phyloP scores from a whole-genome alignment of 2,888 invertebrate genomes.

The Lithodes maja region DNA sequence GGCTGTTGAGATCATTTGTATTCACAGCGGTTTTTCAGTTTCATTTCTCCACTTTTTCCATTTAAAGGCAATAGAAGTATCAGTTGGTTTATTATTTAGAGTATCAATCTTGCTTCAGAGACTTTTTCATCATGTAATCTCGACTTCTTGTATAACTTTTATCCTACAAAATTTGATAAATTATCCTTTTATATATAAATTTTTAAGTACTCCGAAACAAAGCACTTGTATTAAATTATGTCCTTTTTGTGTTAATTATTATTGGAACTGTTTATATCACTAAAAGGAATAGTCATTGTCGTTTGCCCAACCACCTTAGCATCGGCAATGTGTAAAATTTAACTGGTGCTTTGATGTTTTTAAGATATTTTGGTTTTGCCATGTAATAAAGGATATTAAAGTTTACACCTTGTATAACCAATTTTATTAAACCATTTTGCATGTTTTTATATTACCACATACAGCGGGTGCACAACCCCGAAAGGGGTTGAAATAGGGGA shows the following conservation, averaged over 20 bases:
- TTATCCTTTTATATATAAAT: constrained; percentile 40
- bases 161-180: constrained; percentile 21
- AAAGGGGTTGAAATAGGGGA: too few species aligned
- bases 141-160: constrained; percentile 40
- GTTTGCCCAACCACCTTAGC: constrained; percentile 51
- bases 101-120: constrained; percentile 9
- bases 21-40: background rate
- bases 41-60: background rate
- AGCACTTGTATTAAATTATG: constrained; percentile 35
- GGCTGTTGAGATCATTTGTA: background rate
- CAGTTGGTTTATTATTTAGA: constrained; percentile 18
- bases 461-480: too few species aligned
- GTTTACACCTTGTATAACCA: constrained; percentile 54
- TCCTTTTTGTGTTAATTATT: constrained; percentile 23
- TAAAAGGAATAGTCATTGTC: constrained; percentile 9
- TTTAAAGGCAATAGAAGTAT: background rate
- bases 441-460: too few species aligned
- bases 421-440: constrained; percentile 29
- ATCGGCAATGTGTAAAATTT: constrained; percentile 65
- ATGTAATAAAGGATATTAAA: constrained; percentile 67
- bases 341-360: constrained; percentile 67
- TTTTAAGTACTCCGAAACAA: constrained; percentile 47
- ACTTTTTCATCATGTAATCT: constrained; percentile 8
- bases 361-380: constrained; percentile 65
- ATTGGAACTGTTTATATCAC: constrained; percentile 19